Evolutionary conservation across 37 sponge, comb jelly and placozoan genomes (phyloP), one percentile per base, ranked within the genome.

Genomic region (Chondrilla cf. caribensis): DNA sequence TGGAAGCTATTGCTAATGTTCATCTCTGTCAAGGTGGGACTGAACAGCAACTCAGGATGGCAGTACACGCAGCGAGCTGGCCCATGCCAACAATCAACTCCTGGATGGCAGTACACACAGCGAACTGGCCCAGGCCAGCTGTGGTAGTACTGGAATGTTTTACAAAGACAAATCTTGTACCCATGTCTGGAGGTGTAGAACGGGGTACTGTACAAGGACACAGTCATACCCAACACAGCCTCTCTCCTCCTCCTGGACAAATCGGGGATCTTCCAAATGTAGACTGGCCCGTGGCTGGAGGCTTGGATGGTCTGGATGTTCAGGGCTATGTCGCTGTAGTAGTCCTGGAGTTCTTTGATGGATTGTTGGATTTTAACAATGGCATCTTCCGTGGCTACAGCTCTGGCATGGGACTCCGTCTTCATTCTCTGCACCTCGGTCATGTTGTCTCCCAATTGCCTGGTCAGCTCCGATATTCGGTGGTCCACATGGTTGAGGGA

Each of bases 181-280:
- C 94, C 94, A 68, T 87, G 82, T 14, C 88, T 79, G 29, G 87
- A 79, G 26, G 91, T 94, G 81, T 81, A 94, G 86, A 94, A 94
- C 0, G 94, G 94, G 29, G 94, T 88, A 54, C 86, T 84, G 78
- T 94, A 94, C n/a, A 94, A 82, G 1, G 94, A 94, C 58, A 94
- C 39, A 1, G 87, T 88, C 58, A 58, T 87, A 0, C 91, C 94
- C 94, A 24, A 42, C 31, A 41, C 79, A 38, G 95, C 95, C 26
- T 94, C 95, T 14, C 84, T 54, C 58, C 87, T 88, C 33, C 87
- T 66, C 31, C 91, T 33, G 11, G 51, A 43, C n/a, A 94, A 58
- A 32, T 94, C 91, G 0, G 95, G 86, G 24, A 94, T 86, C 79
- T 90, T 94, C 95, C 95, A 94, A n/a, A 89, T 79, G 38, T 82